These are phyloP conservation scores for Phocides pigmalion DNA, from an alignment of 1,140 invertebrate genomes.

Conservation along the genomic window DNA sequence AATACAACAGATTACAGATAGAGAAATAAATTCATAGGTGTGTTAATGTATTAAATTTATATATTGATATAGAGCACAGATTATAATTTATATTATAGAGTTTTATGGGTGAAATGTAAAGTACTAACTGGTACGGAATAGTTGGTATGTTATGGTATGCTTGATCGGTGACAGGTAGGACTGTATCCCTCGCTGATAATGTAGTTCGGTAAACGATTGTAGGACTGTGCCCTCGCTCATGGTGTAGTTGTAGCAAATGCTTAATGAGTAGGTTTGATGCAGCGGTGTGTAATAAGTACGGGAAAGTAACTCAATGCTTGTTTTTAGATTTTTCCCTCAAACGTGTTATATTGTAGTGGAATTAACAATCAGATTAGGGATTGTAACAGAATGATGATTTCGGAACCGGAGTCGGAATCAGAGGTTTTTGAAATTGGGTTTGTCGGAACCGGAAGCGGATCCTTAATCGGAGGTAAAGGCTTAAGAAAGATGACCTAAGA, in stretches of 20 bases:
- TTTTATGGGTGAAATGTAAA: conserved; percentile 1
- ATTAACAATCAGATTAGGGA: no score
- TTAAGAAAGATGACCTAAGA: no score
- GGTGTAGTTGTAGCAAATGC: conserved; percentile 44
- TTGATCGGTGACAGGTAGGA: conserved; percentile 13
- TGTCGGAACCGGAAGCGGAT: no score
- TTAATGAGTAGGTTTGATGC: conserved; percentile 13
- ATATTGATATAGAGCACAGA: conserved; percentile 11
- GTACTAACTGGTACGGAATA: conserved; percentile 7
- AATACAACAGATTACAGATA: conserved; percentile 6
- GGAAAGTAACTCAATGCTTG: not conserved
- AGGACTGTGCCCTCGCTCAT: conserved; percentile 73
- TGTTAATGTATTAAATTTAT: conserved; percentile 7
- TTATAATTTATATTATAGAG: conserved; percentile 24
- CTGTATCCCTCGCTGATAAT: not conserved
- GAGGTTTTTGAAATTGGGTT: no score
- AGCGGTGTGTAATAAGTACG: conserved; percentile 4
- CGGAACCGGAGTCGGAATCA: no score
- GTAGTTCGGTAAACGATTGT: conserved; percentile 37
- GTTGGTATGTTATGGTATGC: conserved; percentile 3
- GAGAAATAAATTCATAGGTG: not conserved
- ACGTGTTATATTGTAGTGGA: no score
- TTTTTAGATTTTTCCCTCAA: not conserved
- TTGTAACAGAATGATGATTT: no score
- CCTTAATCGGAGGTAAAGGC: no score